phyloP scores from a whole-genome alignment of 2,888 invertebrate species.

The Cheiracanthium punctorium region DNA sequence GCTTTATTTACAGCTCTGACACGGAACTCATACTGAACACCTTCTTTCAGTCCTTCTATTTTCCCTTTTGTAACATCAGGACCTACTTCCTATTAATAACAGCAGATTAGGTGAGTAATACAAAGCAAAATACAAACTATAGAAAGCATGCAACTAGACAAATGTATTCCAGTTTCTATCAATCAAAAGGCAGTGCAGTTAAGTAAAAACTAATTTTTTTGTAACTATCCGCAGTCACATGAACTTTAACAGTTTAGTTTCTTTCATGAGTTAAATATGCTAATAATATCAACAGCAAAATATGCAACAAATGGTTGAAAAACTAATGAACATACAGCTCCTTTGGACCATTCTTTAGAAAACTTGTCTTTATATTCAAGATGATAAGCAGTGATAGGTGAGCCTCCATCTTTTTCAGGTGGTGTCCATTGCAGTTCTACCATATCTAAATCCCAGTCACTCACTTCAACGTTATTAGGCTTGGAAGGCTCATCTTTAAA shows the following conservation, averaged over 20 bases:
- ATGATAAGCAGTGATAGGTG: constrained; percentile 93
- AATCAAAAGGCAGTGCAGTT: no score
- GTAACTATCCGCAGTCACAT: no score
- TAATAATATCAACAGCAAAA: no score
- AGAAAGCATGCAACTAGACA: no score
- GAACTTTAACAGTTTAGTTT: no score
- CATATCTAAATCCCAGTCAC: constrained; percentile 97
- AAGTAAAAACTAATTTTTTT: no score
- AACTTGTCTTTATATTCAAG: constrained; percentile 96
- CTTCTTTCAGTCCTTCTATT: constrained; percentile 92
- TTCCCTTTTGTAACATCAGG: constrained; percentile 87
- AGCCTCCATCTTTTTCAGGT: constrained; percentile 95
- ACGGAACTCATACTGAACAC: constrained; percentile 94
- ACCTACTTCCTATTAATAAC: constrained; percentile 82
- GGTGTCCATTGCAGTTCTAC: constrained; percentile 95
- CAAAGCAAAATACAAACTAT: no score
- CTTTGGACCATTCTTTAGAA: constrained; percentile 87
- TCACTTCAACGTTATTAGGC: constrained; percentile 91
- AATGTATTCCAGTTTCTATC: no score
- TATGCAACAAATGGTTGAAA: no score
- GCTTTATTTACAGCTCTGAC: constrained; percentile 94
- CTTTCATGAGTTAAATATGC: no score
- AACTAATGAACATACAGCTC: constrained; percentile 61
- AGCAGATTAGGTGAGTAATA: no score
- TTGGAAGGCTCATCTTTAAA: constrained; percentile 95